Conservation (phyloP, 64 coral and sea anemone species). For the Exaiptasia diaphana region DNA sequence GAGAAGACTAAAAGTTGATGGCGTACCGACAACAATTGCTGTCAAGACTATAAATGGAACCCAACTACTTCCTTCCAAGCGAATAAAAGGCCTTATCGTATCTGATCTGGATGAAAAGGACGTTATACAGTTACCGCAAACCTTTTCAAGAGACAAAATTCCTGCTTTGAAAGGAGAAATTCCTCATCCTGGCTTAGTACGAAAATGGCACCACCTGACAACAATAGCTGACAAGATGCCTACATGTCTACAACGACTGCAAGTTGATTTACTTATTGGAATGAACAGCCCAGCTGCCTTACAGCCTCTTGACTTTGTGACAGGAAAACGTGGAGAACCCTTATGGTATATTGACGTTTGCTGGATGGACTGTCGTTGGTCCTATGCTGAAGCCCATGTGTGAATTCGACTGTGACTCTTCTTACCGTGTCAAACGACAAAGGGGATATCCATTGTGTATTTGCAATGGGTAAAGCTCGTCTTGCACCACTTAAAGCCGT, state of each 20-base stretch:
- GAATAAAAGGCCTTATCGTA: conserved; percentile 12
- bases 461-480: too few relatives aligned
- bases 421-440: too few relatives aligned
- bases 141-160: conserved; percentile 21
- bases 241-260: not conserved
- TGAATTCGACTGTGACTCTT: too few relatives aligned
- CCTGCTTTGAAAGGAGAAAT: not conserved
- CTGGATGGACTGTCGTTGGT: too few relatives aligned
- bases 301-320: too few relatives aligned
- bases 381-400: too few relatives aligned
- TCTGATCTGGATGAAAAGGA: conserved; percentile 11
- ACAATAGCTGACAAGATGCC: not conserved
- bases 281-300: too few relatives aligned
- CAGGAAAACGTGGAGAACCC: too few relatives aligned
- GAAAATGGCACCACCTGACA: not conserved
- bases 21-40: not conserved
- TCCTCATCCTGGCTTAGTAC: not conserved
- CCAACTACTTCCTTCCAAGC: not conserved
- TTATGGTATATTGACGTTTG: too few relatives aligned
- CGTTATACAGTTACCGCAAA: not conserved
- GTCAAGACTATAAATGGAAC: conserved; percentile 31
- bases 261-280: conserved; percentile 34
- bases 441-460: too few relatives aligned
- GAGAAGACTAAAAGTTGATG: not conserved
- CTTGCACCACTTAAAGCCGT: too few relatives aligned